Evolutionary conservation across 2,113 vertebrate genomes (phyloP).

Genomic region (Antechinus flavipes): DNA sequence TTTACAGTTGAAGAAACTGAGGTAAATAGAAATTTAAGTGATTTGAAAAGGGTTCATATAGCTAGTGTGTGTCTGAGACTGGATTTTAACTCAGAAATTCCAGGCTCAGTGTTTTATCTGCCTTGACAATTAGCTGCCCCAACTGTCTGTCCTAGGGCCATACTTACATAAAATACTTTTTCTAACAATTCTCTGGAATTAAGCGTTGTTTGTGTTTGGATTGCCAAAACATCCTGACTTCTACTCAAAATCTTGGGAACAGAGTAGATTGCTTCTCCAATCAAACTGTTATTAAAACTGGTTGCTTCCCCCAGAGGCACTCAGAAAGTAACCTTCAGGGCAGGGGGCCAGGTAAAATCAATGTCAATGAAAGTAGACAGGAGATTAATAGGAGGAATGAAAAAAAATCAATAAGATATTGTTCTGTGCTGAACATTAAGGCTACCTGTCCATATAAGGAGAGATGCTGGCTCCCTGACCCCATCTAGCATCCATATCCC

Average conservation of each 20-base stretch:
- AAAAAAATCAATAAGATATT: background rate
- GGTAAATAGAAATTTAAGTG: background rate
- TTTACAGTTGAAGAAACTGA: background rate
- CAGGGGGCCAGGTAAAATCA: background rate
- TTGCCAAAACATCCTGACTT: background rate
- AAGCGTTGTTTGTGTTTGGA: background rate
- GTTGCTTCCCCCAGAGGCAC: background rate
- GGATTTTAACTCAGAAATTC: background rate
- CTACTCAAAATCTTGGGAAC: background rate
- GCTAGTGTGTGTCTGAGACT: background rate
- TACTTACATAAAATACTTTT: background rate
- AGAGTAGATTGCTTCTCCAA: background rate
- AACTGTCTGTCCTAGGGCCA: too few relatives aligned
- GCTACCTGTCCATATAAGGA: background rate
- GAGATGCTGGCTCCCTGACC: background rate
- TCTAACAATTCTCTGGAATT: background rate
- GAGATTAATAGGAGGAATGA: background rate
- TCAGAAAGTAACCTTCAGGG: background rate
- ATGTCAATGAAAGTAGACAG: background rate
- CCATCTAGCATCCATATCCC: background rate
- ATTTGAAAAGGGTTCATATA: background rate
- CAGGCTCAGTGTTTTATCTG: background rate
- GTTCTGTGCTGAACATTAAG: background rate
- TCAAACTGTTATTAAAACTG: background rate
- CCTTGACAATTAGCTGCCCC: background rate